Evolutionary conservation across 1,140 invertebrate genomes (phyloP).

Genomic region (Harpegnathos saltator): DNA sequence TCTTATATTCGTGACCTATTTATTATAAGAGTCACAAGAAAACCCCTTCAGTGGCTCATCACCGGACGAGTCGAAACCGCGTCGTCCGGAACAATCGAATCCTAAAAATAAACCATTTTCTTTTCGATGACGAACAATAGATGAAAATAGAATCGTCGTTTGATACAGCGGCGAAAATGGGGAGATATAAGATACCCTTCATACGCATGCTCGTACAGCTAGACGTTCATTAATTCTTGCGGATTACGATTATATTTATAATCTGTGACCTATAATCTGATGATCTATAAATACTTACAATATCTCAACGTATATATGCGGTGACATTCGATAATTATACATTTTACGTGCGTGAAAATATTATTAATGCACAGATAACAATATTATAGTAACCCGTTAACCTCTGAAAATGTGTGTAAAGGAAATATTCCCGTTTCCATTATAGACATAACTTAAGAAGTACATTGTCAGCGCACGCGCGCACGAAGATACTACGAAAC

Average conservation of each 20-base stretch:
- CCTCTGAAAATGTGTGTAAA: neutral
- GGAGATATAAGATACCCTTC: neutral
- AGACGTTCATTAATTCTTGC: neutral
- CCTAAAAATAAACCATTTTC: slow-evolving; percentile 23
- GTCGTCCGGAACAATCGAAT: slow-evolving; percentile 15
- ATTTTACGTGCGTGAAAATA: neutral
- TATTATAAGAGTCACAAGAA: slow-evolving; percentile 22
- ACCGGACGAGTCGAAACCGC: neutral
- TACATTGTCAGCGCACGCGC: neutral
- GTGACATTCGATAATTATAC: no score
- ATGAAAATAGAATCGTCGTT: neutral
- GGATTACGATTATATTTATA: neutral
- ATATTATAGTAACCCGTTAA: neutral
- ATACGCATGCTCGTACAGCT: neutral
- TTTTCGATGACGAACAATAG: neutral
- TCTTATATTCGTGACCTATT: neutral
- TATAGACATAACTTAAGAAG: neutral
- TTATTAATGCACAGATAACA: neutral
- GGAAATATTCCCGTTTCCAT: neutral
- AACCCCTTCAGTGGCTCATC: slow-evolving; percentile 1
- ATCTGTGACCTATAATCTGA: neutral
- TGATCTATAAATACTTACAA: neutral
- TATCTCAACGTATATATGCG: neutral
- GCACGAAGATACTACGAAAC: neutral
- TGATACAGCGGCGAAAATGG: neutral